These are phyloP conservation scores for Papilio elwesi DNA, from an alignment of 2,888 invertebrate species.

Conservation along the genomic window DNA sequence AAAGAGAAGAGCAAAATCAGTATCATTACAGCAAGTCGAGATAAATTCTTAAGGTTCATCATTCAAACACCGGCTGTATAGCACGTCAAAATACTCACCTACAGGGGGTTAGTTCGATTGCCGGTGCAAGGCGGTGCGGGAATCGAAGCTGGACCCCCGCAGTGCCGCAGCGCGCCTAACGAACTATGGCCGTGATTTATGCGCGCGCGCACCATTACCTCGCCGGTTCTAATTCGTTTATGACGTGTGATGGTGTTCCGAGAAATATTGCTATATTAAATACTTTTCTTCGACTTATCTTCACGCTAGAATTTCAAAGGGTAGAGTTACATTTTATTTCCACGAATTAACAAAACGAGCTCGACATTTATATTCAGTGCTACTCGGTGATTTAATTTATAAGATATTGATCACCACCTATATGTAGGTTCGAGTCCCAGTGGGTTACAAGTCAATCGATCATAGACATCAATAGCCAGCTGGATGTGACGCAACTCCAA, in stretches of 20 bases:
- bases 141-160: constrained; percentile 77
- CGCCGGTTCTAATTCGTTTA: constrained; percentile 74
- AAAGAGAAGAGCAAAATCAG: constrained; percentile 2
- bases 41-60: constrained; percentile 53
- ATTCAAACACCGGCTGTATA: constrained; percentile 68
- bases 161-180: constrained; percentile 75
- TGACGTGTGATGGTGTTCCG: constrained; percentile 72
- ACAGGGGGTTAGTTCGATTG: constrained; percentile 74
- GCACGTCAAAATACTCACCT: constrained; percentile 79
- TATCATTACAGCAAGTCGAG: constrained; percentile 37
- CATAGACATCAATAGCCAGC: no score
- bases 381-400: no score
- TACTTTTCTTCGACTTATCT: not conserved
- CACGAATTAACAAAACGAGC: not conserved
- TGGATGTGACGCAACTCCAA: no score
- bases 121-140: constrained; percentile 71
- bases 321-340: not conserved
- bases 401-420: no score
- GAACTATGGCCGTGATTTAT: constrained; percentile 79
- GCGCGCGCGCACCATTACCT: constrained; percentile 62
- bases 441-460: no score
- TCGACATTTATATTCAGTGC: not conserved
- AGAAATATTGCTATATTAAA: constrained; percentile 51
- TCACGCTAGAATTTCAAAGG: not conserved
- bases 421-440: no score